These are phyloP conservation scores for Caenorhabditis sinica DNA, from an alignment of 2,888 invertebrate species.

Conservation along the genomic window DNA sequence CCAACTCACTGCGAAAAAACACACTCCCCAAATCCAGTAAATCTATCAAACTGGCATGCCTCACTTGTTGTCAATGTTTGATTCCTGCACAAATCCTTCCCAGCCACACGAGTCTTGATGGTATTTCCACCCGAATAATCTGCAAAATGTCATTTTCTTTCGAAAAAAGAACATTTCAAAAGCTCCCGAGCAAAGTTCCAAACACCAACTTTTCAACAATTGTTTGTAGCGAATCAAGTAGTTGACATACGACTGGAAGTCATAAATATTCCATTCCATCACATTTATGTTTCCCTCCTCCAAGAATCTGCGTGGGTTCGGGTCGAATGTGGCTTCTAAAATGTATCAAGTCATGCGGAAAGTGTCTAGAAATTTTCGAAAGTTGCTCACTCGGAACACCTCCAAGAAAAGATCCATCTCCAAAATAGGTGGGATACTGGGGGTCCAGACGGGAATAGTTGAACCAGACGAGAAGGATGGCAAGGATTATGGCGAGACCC, in stretches of 20 bases:
- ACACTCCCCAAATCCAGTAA: slow-evolving; percentile 57
- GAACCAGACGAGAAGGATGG: slow-evolving; percentile 48
- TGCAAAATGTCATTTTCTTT: background rate
- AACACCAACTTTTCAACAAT: slow-evolving; percentile 57
- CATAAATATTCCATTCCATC: slow-evolving; percentile 65
- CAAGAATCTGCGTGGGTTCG: slow-evolving; percentile 63
- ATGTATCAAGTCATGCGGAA: background rate
- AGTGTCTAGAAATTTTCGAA: background rate
- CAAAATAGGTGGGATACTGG: slow-evolving; percentile 64
- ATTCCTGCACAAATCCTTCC: slow-evolving; percentile 38
- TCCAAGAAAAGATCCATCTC: slow-evolving; percentile 66
- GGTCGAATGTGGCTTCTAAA: slow-evolving; percentile 64
- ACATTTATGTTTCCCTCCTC: slow-evolving; percentile 47
- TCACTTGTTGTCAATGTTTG: slow-evolving; percentile 31
- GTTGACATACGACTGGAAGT: slow-evolving; percentile 56
- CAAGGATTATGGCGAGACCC: slow-evolving; percentile 53
- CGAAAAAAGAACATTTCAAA: too few species aligned
- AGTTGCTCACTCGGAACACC: slow-evolving; percentile 61
- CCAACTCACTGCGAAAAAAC: slow-evolving; percentile 27
- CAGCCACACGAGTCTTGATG: background rate
- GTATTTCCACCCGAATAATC: slow-evolving; percentile 12
- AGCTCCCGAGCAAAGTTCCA: too few species aligned
- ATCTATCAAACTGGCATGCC: slow-evolving; percentile 51
- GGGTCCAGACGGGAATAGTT: slow-evolving; percentile 54
- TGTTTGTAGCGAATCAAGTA: slow-evolving; percentile 64